Percentiles rank a stretch among this genome's conserved stretches.
Conservation (phyloP, 2,797 vertebrate genomes). For the Oreochromis grahami region DNA sequence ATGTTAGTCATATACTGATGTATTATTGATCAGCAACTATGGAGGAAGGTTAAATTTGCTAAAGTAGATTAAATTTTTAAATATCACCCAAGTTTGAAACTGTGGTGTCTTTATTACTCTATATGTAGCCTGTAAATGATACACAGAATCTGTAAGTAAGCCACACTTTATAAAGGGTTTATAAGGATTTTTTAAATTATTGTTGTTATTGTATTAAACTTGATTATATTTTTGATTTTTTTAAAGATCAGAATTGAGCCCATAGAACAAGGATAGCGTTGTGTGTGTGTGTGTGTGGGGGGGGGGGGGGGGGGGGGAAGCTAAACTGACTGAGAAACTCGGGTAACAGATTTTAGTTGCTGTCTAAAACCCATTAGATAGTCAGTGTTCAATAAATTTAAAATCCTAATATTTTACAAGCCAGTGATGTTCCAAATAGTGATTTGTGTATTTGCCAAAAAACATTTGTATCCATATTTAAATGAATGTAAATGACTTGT, state of each 20-base stretch:
- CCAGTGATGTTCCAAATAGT: accelerated
- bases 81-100: neutral
- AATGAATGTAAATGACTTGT: accelerated
- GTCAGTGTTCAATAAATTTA: accelerated
- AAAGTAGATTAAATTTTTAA: neutral
- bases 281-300: too few species aligned
- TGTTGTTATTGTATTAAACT: neutral
- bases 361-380: neutral
- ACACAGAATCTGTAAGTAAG: neutral
- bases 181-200: neutral
- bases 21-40: accelerated
- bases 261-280: accelerated
- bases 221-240: neutral
- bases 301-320: too few species aligned
- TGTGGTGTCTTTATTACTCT: neutral
- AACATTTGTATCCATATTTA: neutral
- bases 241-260: neutral
- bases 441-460: accelerated
- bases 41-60: neutral
- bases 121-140: neutral
- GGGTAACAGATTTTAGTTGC: accelerated
- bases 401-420: neutral
- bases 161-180: accelerated
- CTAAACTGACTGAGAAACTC: neutral
- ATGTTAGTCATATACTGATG: neutral